A percentile compares a stretch with the other conserved stretches of the same genome.
phyloP scores from a whole-genome alignment of 2,888 invertebrate genomes.

The Meliscaeva auricollis region DNA sequence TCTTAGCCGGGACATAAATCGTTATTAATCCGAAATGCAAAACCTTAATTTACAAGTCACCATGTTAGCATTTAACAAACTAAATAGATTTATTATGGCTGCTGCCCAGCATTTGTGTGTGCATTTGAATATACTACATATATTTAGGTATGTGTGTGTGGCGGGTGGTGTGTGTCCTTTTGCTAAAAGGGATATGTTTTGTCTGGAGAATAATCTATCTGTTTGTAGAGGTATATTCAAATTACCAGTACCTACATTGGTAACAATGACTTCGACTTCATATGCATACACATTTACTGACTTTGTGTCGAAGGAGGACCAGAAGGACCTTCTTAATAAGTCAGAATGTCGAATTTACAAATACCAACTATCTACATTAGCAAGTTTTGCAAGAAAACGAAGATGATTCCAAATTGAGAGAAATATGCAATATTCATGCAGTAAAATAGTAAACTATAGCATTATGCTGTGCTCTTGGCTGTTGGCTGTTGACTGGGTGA shows the following conservation, averaged over 20 bases:
- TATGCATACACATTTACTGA: conserved; percentile 11
- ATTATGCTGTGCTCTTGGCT: too few species aligned
- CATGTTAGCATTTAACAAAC: conserved; percentile 76
- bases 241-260: conserved; percentile 22
- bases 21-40: conserved; percentile 76
- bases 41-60: conserved; percentile 76
- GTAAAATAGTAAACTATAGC: conserved; percentile 22
- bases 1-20: conserved; percentile 71
- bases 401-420: not conserved
- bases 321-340: conserved; percentile 58
- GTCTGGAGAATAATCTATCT: conserved; percentile 26
- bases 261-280: conserved; percentile 23
- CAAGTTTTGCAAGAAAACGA: conserved; percentile 20
- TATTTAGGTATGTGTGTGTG: not conserved
- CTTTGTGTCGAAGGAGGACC: conserved; percentile 35
- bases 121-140: not conserved
- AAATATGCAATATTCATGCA: conserved; percentile 27
- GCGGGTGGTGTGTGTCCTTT: conserved; percentile 29
- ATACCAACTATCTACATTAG: conserved; percentile 14
- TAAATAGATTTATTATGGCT: conserved; percentile 73
- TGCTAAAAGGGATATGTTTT: conserved; percentile 43
- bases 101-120: conserved; percentile 46
- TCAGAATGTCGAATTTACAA: conserved; percentile 51
- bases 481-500: not conserved
- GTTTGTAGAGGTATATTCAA: conserved; percentile 13